Evolutionary conservation across 2,113 vertebrate genomes (phyloP).

Genomic region (Nematolebias whitei): DNA sequence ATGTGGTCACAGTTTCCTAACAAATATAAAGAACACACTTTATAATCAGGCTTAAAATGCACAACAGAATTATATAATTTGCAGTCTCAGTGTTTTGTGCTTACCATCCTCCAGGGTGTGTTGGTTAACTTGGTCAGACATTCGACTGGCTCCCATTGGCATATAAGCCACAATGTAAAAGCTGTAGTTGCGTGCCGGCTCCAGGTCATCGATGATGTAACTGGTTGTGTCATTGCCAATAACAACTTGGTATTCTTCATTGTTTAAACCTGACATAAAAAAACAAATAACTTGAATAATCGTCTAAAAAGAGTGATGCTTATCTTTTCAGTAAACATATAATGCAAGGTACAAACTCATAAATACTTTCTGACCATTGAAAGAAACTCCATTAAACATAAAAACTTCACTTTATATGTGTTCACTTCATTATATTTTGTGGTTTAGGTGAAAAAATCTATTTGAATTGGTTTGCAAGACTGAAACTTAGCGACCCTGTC

Average conservation of each 20-base stretch:
- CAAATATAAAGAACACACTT: no score
- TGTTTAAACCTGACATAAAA: slow-evolving; percentile 88
- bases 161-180: slow-evolving; percentile 99
- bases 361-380: slow-evolving; percentile 13
- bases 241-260: slow-evolving; percentile 97
- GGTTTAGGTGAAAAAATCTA: slow-evolving; percentile 18
- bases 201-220: slow-evolving; percentile 94
- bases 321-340: slow-evolving; percentile 20
- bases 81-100: slow-evolving; percentile 42
- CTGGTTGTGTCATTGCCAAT: slow-evolving; percentile 98
- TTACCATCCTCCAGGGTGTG: slow-evolving; percentile 96
- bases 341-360: slow-evolving; percentile 21
- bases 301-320: slow-evolving; percentile 8
- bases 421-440: slow-evolving; percentile 4
- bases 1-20: no score
- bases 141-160: slow-evolving; percentile 98
- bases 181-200: slow-evolving; percentile 93
- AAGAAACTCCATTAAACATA: slow-evolving; percentile 27
- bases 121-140: slow-evolving; percentile 95
- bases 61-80: no score
- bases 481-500: slow-evolving; percentile 22
- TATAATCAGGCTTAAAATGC: no score
- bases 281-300: slow-evolving; percentile 17
- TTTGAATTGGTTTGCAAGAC: slow-evolving; percentile 9
- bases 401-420: slow-evolving; percentile 5